phyloP scores from a whole-genome alignment of 2,113 vertebrate genomes.

The Muscicapa adusta region DNA sequence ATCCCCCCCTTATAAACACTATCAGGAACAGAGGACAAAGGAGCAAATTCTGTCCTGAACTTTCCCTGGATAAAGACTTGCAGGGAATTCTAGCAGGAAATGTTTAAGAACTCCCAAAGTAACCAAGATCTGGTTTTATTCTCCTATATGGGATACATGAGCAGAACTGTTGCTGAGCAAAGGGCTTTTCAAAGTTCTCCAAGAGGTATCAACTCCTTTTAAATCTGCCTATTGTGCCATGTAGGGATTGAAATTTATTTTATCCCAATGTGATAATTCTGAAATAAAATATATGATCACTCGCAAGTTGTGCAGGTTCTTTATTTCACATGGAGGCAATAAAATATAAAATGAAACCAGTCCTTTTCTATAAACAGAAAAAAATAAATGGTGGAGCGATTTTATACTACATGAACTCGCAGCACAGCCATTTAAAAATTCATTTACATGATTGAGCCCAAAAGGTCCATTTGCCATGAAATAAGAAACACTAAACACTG shows the following conservation, averaged over 20 bases:
- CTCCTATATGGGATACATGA: neutral
- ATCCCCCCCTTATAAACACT: neutral
- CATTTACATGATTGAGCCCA: constrained; percentile 39
- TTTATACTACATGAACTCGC: neutral
- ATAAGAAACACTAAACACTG: neutral
- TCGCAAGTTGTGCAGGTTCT: neutral
- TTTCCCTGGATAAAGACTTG: neutral
- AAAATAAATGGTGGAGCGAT: neutral
- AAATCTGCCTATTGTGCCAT: neutral
- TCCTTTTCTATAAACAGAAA: neutral
- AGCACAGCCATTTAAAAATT: constrained; percentile 28
- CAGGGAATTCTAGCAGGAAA: neutral
- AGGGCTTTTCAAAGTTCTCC: constrained; percentile 13
- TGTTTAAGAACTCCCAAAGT: constrained; percentile 6
- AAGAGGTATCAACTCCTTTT: neutral
- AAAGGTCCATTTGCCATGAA: neutral
- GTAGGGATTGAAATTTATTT: constrained; percentile 4
- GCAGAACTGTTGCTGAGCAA: constrained; percentile 20
- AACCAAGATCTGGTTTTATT: constrained; percentile 2
- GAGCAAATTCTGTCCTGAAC: neutral
- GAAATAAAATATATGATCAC: neutral
- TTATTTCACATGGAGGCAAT: neutral
- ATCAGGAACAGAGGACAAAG: neutral
- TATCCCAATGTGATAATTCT: constrained; percentile 30
- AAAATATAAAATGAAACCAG: neutral